Percentiles rank a stretch among this genome's conserved stretches.
Conservation (phyloP, 2,888 invertebrate species). For the Malthinus seriepunctatus region DNA sequence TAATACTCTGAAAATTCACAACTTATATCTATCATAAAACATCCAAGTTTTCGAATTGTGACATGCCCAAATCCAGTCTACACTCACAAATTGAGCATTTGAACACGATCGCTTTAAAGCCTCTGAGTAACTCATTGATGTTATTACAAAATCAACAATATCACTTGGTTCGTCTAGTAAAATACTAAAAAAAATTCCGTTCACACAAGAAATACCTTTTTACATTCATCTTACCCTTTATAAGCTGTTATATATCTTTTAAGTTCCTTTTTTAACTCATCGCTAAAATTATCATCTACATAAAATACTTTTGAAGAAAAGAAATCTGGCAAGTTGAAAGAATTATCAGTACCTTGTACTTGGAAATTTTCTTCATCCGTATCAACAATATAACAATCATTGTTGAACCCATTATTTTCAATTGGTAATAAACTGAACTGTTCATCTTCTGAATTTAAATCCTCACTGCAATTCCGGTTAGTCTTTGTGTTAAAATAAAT, state of each 20-base stretch:
- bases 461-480: conserved; percentile 36
- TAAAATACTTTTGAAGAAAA: conserved; percentile 58
- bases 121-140: conserved; percentile 39
- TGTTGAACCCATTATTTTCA: conserved; percentile 4
- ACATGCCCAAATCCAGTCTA: conserved; percentile 67
- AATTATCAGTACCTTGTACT: background rate
- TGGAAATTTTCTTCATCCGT: conserved; percentile 50
- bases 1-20: conserved; percentile 1
- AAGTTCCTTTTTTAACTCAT: conserved; percentile 46
- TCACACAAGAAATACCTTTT: background rate
- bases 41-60: conserved; percentile 52
- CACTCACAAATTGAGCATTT: conserved; percentile 52
- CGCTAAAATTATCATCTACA: conserved; percentile 52
- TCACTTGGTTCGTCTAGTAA: conserved; percentile 43
- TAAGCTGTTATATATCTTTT: conserved; percentile 64
- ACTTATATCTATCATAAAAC: conserved; percentile 30
- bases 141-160: conserved; percentile 43
- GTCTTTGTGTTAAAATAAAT: background rate
- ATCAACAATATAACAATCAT: conserved; percentile 41
- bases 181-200: conserved; percentile 33
- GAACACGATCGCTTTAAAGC: conserved; percentile 39
- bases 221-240: conserved; percentile 57
- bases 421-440: too few species aligned
- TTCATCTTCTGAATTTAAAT: conserved; percentile 67
- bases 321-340: conserved; percentile 52